Conservation (phyloP, 2,888 invertebrate species). For the Ophion ventricosus region DNA sequence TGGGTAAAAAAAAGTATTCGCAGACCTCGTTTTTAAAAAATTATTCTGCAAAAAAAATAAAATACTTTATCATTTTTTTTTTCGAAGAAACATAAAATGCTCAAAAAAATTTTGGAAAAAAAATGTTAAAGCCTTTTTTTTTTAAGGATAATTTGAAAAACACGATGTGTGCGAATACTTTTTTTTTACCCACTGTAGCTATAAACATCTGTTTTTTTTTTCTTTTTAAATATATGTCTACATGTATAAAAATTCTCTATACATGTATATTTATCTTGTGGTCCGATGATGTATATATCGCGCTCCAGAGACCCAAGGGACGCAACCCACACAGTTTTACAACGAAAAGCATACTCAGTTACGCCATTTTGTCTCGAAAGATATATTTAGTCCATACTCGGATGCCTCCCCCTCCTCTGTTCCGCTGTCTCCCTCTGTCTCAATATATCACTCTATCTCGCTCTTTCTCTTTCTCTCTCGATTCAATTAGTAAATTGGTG, state of each 20-base stretch:
- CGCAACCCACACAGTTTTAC: background rate
- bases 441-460: background rate
- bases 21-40: too few relatives aligned
- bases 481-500: slow-evolving; percentile 82
- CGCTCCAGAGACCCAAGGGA: background rate
- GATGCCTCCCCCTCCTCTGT: background rate
- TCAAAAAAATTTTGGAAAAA: too few relatives aligned
- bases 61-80: too few relatives aligned
- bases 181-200: too few relatives aligned
- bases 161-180: too few relatives aligned
- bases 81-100: too few relatives aligned
- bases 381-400: background rate
- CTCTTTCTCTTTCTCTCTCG: slow-evolving; percentile 13
- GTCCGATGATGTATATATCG: background rate
- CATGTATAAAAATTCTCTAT: too few relatives aligned
- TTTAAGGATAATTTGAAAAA: too few relatives aligned
- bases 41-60: too few relatives aligned
- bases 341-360: background rate
- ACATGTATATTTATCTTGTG: slow-evolving; percentile 1
- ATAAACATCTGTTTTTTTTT: background rate
- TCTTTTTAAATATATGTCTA: too few relatives aligned
- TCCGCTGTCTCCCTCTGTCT: background rate
- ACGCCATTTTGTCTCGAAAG: background rate
- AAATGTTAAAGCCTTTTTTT: too few relatives aligned
- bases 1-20: too few relatives aligned